phyloP scores from a whole-genome alignment of 2,797 vertebrate genomes.

The Pseudomugil tenellus region DNA sequence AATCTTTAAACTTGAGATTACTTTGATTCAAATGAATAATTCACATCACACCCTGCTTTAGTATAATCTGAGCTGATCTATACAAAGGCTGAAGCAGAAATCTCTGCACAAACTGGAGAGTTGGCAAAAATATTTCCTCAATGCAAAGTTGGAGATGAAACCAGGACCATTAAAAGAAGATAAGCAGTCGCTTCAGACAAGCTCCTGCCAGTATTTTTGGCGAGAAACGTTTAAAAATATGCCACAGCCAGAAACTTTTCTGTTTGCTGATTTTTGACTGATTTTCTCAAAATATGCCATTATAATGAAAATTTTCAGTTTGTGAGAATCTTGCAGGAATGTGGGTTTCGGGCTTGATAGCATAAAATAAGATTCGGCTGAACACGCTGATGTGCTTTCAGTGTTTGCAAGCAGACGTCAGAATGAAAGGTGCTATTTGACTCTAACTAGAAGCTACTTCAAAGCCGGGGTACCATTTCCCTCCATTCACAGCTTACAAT shows the following conservation, averaged over 20 bases:
- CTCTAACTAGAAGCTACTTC: slow-evolving; percentile 45
- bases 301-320: background rate
- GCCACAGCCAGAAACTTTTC: background rate
- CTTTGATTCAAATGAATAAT: background rate
- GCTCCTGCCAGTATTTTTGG: background rate
- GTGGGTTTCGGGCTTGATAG: background rate
- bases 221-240: background rate
- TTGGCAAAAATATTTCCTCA: background rate
- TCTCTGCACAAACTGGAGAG: background rate
- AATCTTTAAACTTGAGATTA: background rate
- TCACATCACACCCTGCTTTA: background rate
- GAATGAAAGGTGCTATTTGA: slow-evolving; percentile 32
- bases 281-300: background rate
- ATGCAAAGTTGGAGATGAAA: background rate
- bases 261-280: background rate
- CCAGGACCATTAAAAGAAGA: background rate
- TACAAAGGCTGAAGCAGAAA: background rate
- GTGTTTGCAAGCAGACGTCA: slow-evolving; percentile 11
- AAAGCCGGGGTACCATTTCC: slow-evolving; percentile 46
- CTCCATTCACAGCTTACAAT: slow-evolving; percentile 26
- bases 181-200: background rate
- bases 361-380: slow-evolving; percentile 9
- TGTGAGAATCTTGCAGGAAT: background rate
- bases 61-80: background rate
- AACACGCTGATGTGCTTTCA: background rate